These are phyloP conservation scores for Drosophila macrospina DNA, from an alignment of 2,888 invertebrate species.

Conservation along the genomic window DNA sequence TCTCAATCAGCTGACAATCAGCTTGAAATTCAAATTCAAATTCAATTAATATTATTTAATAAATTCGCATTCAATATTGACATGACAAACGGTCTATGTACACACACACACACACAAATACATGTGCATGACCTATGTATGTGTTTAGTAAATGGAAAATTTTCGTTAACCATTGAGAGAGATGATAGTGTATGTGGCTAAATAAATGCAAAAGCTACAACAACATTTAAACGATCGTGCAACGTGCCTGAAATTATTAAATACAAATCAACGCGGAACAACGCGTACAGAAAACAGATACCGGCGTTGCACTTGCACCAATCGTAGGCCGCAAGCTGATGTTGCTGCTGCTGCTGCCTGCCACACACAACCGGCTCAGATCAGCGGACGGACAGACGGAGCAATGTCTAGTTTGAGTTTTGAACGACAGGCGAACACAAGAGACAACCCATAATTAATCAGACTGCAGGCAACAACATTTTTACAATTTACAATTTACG, in stretches of 20 bases:
- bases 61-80: constrained; percentile 57
- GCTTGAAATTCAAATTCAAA: constrained; percentile 58
- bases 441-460: constrained; percentile 79
- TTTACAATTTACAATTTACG: constrained; percentile 54
- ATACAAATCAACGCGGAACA: constrained; percentile 76
- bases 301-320: constrained; percentile 59
- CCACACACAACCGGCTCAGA: constrained; percentile 61
- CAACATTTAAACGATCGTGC: constrained; percentile 61
- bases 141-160: constrained; percentile 45
- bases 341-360: constrained; percentile 41
- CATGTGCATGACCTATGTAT: neutral
- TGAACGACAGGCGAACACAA: constrained; percentile 70
- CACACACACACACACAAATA: constrained; percentile 8
- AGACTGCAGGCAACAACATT: constrained; percentile 52
- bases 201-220: constrained; percentile 46
- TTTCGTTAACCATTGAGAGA: constrained; percentile 29
- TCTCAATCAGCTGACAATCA: constrained; percentile 66
- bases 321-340: constrained; percentile 11
- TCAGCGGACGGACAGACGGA: constrained; percentile 13
- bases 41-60: constrained; percentile 69
- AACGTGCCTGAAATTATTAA: constrained; percentile 78
- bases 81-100: constrained; percentile 33
- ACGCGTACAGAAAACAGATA: constrained; percentile 40
- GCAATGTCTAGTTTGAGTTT: constrained; percentile 74
- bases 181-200: constrained; percentile 20